phyloP scores from a whole-genome alignment of 2,113 vertebrate species.

The Tringa solitaria region DNA sequence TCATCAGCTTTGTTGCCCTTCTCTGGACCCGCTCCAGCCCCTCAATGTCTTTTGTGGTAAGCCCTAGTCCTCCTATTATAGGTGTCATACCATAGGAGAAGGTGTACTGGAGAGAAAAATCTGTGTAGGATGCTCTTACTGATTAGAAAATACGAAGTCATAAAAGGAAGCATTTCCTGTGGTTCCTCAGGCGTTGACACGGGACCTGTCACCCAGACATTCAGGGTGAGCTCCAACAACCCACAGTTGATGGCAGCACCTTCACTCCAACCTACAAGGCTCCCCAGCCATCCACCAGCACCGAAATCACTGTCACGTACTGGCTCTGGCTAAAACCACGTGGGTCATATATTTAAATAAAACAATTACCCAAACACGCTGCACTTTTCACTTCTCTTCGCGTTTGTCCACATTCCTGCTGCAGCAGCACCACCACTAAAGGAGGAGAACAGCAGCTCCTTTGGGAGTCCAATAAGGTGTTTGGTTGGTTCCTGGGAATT shows the following conservation, averaged over 20 bases:
- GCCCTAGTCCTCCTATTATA: background rate
- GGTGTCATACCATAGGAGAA: no score
- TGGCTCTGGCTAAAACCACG: background rate
- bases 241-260: accelerated
- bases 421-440: background rate
- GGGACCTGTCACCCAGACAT: background rate
- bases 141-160: background rate
- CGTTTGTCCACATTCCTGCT: accelerated
- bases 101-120: background rate
- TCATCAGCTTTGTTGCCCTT: no score
- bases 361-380: background rate
- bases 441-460: background rate
- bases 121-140: background rate
- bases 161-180: background rate
- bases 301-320: accelerated
- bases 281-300: background rate
- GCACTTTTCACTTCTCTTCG: accelerated
- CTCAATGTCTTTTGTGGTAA: no score
- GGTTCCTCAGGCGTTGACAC: background rate
- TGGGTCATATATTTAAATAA: background rate
- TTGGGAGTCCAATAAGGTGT: background rate
- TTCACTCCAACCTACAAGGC: accelerated
- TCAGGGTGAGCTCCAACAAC: background rate
- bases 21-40: no score
- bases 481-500: background rate